Evolutionary conservation across 2,113 vertebrate genomes (phyloP).

Genomic region (Rhabdomys dilectus): DNA sequence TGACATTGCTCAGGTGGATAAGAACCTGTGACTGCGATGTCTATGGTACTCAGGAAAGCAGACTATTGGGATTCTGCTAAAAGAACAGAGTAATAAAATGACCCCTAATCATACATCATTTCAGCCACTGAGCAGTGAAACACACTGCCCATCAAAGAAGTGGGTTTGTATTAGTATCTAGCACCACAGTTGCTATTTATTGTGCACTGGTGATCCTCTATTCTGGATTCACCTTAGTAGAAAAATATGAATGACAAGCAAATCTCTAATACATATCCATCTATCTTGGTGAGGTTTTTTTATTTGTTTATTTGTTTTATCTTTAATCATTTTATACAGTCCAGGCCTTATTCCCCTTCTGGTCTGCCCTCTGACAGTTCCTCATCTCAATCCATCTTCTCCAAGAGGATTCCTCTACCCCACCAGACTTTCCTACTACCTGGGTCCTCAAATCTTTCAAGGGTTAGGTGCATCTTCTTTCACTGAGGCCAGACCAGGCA

Average conservation of each 20-base stretch:
- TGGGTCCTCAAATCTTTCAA: too few species aligned
- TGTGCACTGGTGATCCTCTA: rapidly evolving
- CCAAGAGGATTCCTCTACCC: too few species aligned
- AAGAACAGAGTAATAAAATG: neutral
- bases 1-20: neutral
- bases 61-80: neutral
- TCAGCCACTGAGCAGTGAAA: neutral
- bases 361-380: too few species aligned
- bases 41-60: neutral
- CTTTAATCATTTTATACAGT: too few species aligned
- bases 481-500: too few species aligned
- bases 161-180: neutral
- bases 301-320: too few species aligned
- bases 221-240: neutral
- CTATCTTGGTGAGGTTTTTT: too few species aligned
- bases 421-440: too few species aligned
- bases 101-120: neutral
- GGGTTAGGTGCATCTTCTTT: too few species aligned
- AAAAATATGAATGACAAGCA: slow-evolving; percentile 22
- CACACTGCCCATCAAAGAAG: neutral
- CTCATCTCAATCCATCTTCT: too few species aligned
- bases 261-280: neutral
- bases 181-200: neutral
- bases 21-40: neutral
- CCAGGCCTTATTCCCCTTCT: too few species aligned